Evolutionary conservation across 1,140 invertebrate species (phyloP), one percentile per base, ranked within the genome.

Genomic region (Drosophila melanica): DNA sequence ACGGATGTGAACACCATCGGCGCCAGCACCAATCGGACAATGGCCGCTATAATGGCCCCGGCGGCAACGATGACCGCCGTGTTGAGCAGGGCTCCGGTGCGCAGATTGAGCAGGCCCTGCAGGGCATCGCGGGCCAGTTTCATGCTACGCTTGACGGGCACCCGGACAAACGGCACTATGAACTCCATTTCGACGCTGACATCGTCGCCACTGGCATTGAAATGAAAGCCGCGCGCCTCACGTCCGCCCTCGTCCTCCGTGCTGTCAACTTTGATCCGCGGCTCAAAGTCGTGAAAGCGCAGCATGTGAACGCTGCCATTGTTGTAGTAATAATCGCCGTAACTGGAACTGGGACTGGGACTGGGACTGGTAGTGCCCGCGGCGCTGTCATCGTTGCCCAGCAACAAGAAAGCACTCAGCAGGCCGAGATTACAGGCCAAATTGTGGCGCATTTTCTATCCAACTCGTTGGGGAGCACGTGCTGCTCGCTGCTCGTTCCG

Each of bases 141-240:
- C 53, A 91, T 81, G 70, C 85, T 87, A 3, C 90, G 66, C 20
- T 67, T 66, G 0, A 87, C 75, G 0, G 90, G 90, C 7, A 91
- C 27, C 0, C 66, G 59, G 0, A 91, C 8, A 27, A 91, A 87
- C 0, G 90, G 90, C 16, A 91, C 66, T 4, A 91, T 90, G 23
- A 91, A 91, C 53, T 91, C 90, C 68, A 91, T 8, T n/a, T 91
- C 90, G 27, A 91, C 77, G 47, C 67, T 82, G 11, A 91, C 72
- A 66, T 91, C 90, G 33, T 76, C 70, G 14, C 68, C 90, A 27
- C 57, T 80, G n/a, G 85, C 79, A 63, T 77, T 76, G 44, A 91
- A 90, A 54, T 91, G 90, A 12, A 91, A 90, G 14, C 90, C 90
- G 18, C 90, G 71, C 6, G 62, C 63, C 37, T 87, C 73, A 4